Conservation (phyloP, 2,797 vertebrate species). For the Coregonus ussuriensis region DNA sequence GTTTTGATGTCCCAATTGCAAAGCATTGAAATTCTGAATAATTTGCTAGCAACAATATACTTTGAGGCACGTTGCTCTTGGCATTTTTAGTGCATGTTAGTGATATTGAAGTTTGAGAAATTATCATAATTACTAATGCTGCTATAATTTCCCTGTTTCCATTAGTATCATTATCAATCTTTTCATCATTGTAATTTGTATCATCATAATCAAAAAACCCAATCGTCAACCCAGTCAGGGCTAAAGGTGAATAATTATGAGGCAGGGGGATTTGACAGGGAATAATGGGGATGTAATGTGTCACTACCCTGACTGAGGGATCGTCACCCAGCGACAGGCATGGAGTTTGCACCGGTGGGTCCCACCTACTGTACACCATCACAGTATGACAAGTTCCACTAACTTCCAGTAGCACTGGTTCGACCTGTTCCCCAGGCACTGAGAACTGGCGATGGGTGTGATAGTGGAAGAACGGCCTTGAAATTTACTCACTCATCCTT, state of each 20-base stretch:
- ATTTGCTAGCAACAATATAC: background rate
- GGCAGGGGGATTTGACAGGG: background rate
- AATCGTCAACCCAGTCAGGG: background rate
- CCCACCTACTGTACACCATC: slow-evolving; percentile 17
- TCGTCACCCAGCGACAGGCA: slow-evolving; percentile 8
- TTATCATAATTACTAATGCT: background rate
- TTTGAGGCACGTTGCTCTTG: background rate
- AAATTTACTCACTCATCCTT: slow-evolving; percentile 24
- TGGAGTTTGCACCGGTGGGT: background rate
- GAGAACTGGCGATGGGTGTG: slow-evolving; percentile 48
- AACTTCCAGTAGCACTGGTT: slow-evolving; percentile 64
- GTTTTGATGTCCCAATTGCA: background rate
- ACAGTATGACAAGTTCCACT: slow-evolving; percentile 37
- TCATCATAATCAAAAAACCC: too few relatives aligned
- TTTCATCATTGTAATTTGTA: too few relatives aligned
- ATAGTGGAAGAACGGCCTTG: slow-evolving; percentile 30
- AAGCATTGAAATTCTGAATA: background rate
- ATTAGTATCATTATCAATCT: background rate
- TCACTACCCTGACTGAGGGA: background rate
- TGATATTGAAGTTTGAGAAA: background rate
- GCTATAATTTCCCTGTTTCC: background rate
- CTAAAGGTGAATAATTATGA: too few relatives aligned
- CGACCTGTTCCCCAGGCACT: slow-evolving; percentile 66
- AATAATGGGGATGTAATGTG: background rate
- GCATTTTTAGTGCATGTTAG: background rate